Percentiles rank a stretch among this genome's conserved stretches.
Evolutionary conservation across 2,888 invertebrate species (phyloP).

Genomic region (Omphaloscelis lunosa): DNA sequence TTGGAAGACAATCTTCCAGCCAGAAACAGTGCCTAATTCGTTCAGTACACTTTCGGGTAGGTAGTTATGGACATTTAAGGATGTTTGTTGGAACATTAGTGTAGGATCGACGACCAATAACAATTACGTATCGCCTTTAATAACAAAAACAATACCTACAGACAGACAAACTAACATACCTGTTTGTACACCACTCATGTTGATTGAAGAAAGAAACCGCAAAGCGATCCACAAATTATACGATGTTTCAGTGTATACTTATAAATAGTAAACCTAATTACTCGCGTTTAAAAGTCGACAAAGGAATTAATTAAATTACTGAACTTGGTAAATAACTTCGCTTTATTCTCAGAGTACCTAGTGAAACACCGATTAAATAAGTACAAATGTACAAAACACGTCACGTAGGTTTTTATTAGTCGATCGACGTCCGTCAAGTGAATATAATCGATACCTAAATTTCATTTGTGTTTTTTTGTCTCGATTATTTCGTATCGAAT

Average conservation of each 20-base stretch:
- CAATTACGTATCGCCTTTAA: slow-evolving; percentile 23
- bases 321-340: slow-evolving; percentile 46
- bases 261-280: slow-evolving; percentile 42
- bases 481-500: slow-evolving; percentile 9
- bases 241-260: slow-evolving; percentile 31
- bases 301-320: slow-evolving; percentile 59
- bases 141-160: slow-evolving; percentile 48
- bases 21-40: slow-evolving; percentile 1
- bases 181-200: slow-evolving; percentile 86
- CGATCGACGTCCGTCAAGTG: slow-evolving; percentile 12
- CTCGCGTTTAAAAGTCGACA: slow-evolving; percentile 22
- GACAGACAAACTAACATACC: slow-evolving; percentile 73
- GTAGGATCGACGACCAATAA: not conserved
- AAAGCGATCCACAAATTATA: slow-evolving; percentile 42
- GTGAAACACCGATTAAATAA: slow-evolving; percentile 29
- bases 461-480: not conserved
- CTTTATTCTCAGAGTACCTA: slow-evolving; percentile 30
- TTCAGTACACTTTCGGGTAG: not conserved
- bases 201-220: slow-evolving; percentile 60
- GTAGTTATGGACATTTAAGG: not conserved
- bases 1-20: not conserved
- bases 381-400: slow-evolving; percentile 58
- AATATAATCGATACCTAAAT: slow-evolving; percentile 17
- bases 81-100: not conserved
- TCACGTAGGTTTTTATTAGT: slow-evolving; percentile 44